These are phyloP conservation scores for Amphimedon queenslandica DNA, from an alignment of 37 sponge, comb jelly and placozoan species.

Conservation along the genomic window DNA sequence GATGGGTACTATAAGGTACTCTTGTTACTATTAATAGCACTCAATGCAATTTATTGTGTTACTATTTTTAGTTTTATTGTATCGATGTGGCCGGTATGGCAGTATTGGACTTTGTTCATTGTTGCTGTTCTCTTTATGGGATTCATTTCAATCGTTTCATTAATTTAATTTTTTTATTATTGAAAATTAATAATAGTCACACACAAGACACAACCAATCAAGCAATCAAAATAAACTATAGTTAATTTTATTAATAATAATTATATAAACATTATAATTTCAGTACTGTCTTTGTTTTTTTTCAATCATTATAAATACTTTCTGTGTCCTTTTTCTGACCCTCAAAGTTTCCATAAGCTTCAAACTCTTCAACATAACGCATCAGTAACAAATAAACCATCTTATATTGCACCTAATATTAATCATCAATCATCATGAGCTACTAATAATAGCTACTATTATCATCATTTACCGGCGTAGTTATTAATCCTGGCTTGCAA, in stretches of 20 bases:
- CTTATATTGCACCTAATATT: constrained; percentile 36
- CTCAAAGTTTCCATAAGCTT: constrained; percentile 34
- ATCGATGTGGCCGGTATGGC: constrained; percentile 50
- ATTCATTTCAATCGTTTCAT: constrained; percentile 27
- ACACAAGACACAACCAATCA: too few species aligned
- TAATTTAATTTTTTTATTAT: constrained; percentile 15
- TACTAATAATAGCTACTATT: too few species aligned
- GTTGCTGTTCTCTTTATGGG: constrained; percentile 39
- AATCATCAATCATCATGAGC: too few species aligned
- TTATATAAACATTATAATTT: not conserved
- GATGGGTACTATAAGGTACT: not conserved
- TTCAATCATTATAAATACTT: not conserved
- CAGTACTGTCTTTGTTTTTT: not conserved
- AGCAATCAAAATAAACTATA: too few species aligned
- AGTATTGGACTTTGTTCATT: constrained; percentile 16
- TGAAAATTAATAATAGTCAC: not conserved
- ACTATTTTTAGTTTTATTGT: constrained; percentile 11
- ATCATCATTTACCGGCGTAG: not conserved
- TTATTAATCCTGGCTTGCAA: not conserved
- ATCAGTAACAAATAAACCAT: constrained; percentile 12
- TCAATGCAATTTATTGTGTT: not conserved
- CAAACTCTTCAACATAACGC: constrained; percentile 12
- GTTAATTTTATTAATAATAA: too few species aligned
- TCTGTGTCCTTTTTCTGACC: too few species aligned
- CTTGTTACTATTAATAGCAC: constrained; percentile 10